Evolutionary conservation across 2,888 invertebrate species (phyloP).

Genomic region (Lithophane socia): DNA sequence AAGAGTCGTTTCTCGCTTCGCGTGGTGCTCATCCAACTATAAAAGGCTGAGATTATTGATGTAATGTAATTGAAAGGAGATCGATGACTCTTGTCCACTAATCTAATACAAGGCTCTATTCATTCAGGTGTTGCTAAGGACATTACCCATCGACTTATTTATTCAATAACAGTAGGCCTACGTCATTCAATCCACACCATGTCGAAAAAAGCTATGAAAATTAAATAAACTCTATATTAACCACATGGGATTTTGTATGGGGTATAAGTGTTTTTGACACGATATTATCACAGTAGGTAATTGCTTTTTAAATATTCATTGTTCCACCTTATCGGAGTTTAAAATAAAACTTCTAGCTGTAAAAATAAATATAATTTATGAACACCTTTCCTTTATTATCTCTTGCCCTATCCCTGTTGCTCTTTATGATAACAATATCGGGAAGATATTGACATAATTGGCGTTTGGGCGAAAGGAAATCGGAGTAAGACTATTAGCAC

Average conservation of each 20-base stretch:
- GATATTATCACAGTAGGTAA: conserved; percentile 9
- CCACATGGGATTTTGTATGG: background rate
- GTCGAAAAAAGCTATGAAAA: background rate
- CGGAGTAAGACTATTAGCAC: conserved; percentile 5
- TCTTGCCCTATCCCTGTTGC: background rate
- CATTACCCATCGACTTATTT: conserved; percentile 26
- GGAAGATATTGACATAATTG: conserved; percentile 20
- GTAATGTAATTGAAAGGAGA: conserved; percentile 54
- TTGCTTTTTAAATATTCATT: conserved; percentile 8
- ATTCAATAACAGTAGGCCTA: conserved; percentile 19
- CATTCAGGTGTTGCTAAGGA: conserved; percentile 13
- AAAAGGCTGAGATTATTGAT: conserved; percentile 56
- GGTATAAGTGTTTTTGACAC: conserved; percentile 7
- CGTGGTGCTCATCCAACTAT: conserved; percentile 47
- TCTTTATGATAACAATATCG: conserved; percentile 15
- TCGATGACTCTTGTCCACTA: conserved; percentile 27
- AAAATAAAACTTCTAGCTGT: background rate
- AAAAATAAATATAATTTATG: conserved; percentile 6
- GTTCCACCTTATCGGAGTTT: background rate
- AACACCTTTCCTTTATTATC: background rate
- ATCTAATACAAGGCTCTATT: conserved; percentile 20
- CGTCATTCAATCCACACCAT: conserved; percentile 2
- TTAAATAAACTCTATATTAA: conserved; percentile 2
- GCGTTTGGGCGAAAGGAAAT: background rate
- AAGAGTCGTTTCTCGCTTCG: conserved; percentile 54